phyloP scores from a whole-genome alignment of 2,113 vertebrate genomes.

The Reinhardtius hippoglossoides region DNA sequence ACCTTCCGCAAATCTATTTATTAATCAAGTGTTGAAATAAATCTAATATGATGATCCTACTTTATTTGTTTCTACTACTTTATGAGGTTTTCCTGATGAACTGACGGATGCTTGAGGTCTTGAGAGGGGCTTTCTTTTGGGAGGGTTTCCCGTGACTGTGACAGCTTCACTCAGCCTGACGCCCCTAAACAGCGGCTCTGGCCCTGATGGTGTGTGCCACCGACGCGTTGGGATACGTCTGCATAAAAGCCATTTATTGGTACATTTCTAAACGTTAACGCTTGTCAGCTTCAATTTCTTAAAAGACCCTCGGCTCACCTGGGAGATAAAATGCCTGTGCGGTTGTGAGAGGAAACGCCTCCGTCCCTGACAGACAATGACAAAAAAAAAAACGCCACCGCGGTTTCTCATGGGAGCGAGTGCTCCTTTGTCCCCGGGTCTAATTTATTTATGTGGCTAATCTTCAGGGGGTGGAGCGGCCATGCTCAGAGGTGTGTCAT shows the following conservation, averaged over 20 bases:
- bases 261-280: conserved; percentile 86
- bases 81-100: not conserved
- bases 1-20: too few relatives aligned
- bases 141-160: conserved; percentile 21
- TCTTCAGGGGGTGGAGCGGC: conserved; percentile 75
- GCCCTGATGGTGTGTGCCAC: conserved; percentile 39
- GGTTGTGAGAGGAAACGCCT: conserved; percentile 37
- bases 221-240: conserved; percentile 62
- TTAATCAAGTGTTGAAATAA: too few relatives aligned
- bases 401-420: conserved; percentile 49
- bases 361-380: conserved; percentile 63
- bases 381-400: conserved; percentile 66
- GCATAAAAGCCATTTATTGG: conserved; percentile 80
- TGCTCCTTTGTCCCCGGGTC: conserved; percentile 72
- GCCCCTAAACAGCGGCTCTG: conserved; percentile 7
- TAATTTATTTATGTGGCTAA: conserved; percentile 81
- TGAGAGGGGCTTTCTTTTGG: conserved; percentile 25
- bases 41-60: too few relatives aligned
- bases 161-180: conserved; percentile 69
- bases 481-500: conserved; percentile 74
- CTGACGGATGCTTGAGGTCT: conserved; percentile 9
- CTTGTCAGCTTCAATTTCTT: conserved; percentile 86
- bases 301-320: conserved; percentile 75
- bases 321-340: conserved; percentile 72
- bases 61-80: too few relatives aligned